A percentile compares a stretch with the other conserved stretches of the same genome.
Conservation (phyloP, 1,140 invertebrate genomes). For the Microplitis mediator region DNA sequence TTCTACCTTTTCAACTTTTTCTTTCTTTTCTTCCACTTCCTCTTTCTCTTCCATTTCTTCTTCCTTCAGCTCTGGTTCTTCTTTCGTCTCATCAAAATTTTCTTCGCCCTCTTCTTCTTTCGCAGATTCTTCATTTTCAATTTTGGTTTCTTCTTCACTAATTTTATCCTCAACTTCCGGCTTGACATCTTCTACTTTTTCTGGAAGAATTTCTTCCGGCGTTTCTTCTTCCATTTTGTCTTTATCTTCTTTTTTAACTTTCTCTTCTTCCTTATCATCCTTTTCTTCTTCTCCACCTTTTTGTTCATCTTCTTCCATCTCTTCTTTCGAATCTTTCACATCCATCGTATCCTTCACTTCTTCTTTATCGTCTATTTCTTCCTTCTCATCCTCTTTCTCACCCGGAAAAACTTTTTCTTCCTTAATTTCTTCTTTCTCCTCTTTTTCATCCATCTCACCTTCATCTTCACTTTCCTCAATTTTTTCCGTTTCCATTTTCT, state of each 20-base stretch:
- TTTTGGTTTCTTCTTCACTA: conserved; percentile 7
- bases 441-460: conserved; percentile 22
- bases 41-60: conserved; percentile 4
- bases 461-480: conserved; percentile 34
- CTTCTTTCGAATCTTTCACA: background rate
- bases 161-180: conserved; percentile 9
- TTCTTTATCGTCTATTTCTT: conserved; percentile 12
- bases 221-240: conserved; percentile 30
- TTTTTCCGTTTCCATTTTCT: conserved; percentile 42
- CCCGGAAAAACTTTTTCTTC: background rate
- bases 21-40: conserved; percentile 15
- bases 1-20: conserved; percentile 38
- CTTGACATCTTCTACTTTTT: background rate
- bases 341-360: background rate
- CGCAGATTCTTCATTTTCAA: background rate
- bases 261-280: conserved; percentile 25
- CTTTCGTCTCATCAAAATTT: conserved; percentile 34
- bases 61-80: conserved; percentile 34
- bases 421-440: background rate
- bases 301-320: conserved; percentile 13
- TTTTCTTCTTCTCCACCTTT: conserved; percentile 8
- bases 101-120: conserved; percentile 8
- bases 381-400: background rate
- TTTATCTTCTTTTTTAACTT: conserved; percentile 40
- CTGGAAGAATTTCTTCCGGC: background rate